phyloP scores from a whole-genome alignment of 1,140 invertebrate genomes.

The Brachionus paranguensis region DNA sequence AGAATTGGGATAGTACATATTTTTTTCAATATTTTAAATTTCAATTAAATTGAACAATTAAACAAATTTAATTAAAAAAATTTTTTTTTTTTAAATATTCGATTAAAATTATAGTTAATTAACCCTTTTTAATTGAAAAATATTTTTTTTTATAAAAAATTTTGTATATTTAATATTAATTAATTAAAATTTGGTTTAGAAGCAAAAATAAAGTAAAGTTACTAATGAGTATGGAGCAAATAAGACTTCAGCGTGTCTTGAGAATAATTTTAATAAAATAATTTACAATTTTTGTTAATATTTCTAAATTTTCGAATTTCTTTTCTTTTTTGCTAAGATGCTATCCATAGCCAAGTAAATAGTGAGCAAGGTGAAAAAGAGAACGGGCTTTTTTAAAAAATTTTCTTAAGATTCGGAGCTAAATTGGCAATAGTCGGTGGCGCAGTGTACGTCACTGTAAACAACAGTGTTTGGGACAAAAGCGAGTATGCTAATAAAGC shows the following conservation, averaged over 20 bases:
- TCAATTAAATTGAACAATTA: too few relatives aligned
- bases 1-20: too few relatives aligned
- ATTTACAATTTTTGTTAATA: neutral
- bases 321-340: neutral
- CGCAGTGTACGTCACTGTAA: slow-evolving; percentile 32
- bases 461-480: slow-evolving; percentile 34
- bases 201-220: neutral
- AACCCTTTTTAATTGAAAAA: too few relatives aligned
- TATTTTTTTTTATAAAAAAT: neutral
- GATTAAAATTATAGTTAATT: neutral
- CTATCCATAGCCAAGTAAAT: neutral
- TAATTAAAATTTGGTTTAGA: neutral
- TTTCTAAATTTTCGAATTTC: neutral
- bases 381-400: neutral
- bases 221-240: neutral
- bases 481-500: slow-evolving; percentile 33
- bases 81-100: neutral
- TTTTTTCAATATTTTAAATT: neutral
- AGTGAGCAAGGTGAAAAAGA: neutral
- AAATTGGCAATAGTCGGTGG: slow-evolving; percentile 23
- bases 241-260: neutral
- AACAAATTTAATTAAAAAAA: too few relatives aligned
- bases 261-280: neutral
- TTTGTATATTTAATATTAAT: neutral
- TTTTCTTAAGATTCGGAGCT: slow-evolving; percentile 20